phyloP scores from a whole-genome alignment of 2,113 vertebrate genomes.

The Circaetus cinerascens region DNA sequence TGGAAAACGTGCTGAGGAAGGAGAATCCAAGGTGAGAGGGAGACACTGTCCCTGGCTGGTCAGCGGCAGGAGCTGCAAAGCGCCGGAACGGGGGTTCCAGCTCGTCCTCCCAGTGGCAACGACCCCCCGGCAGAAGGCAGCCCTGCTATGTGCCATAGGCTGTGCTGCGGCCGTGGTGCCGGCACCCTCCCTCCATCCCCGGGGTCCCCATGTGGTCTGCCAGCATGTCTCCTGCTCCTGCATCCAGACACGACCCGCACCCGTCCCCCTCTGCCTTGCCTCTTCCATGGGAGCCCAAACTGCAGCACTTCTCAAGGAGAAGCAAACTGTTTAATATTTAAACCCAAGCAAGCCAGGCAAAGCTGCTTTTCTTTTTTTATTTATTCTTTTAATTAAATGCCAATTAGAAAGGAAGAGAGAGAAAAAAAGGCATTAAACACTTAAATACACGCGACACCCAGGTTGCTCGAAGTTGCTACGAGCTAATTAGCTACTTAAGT shows the following conservation, averaged over 20 bases:
- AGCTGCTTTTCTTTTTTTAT: constrained; percentile 61
- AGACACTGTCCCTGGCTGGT: neutral
- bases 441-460: constrained; percentile 56
- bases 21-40: neutral
- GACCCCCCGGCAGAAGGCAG: neutral
- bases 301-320: neutral
- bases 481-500: constrained; percentile 61
- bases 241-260: accelerated
- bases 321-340: constrained; percentile 5
- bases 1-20: neutral
- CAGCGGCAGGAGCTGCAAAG: neutral
- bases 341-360: constrained; percentile 35
- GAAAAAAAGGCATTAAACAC: constrained; percentile 48
- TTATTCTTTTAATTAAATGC: constrained; percentile 71
- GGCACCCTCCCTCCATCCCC: neutral
- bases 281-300: accelerated
- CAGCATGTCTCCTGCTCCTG: accelerated
- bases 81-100: accelerated
- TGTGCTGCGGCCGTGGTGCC: neutral
- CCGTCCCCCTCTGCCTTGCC: neutral
- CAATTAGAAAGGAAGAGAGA: constrained; percentile 60
- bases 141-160: neutral
- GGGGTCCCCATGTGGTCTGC: accelerated
- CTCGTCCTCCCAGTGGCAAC: neutral
- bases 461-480: constrained; percentile 19